Evolutionary conservation across 2,113 vertebrate genomes (phyloP), one percentile per base, ranked within the genome.

Genomic region (Rhea americana): DNA sequence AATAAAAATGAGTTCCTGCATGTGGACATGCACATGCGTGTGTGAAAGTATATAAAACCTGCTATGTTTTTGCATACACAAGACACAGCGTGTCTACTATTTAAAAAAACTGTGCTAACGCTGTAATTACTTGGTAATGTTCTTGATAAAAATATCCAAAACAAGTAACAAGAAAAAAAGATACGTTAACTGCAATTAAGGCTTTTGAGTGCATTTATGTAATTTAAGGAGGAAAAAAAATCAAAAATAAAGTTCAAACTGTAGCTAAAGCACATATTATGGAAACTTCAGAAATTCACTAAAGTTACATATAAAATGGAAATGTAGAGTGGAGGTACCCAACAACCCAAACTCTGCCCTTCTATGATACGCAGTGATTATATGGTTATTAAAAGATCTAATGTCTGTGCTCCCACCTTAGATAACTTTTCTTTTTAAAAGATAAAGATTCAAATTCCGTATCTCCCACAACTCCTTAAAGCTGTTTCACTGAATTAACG

Each of bases 281-380:
- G 13, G 28, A 79, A 82, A 74, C 28, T 41, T 37, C 48, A 71
- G 28, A 77, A 67, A 73, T 47, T 3, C 41, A 30, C 41, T 53
- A 11, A 71, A 83, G 41, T 35, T 35, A 72, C 12, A 25, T 7
- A 70, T 14, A 48, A 35, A 85, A 84, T 55, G 25, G 11, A 91
- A 90, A 83, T 39, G 35, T 28, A 81, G 63, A n/a, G 21, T 4
- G 35, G 13, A 80, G 24, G 28, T 19, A 47, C 6, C 17, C 17
- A 24, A 30, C 22, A 76, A 88, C 25, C 10, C 22, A 15, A 75
- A 47, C 47, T 72, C 50, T 45, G 30, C 39, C n/a, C 9, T 58
- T 25, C 26, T 45, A 63, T 0, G 9, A 74, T 4, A 26, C 0
- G 0, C 7, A 81, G 20, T 6, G 22, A 68, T 56, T 15, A 19